phyloP scores from a whole-genome alignment of 1,140 invertebrate genomes.

The Drosophila subobscura region DNA sequence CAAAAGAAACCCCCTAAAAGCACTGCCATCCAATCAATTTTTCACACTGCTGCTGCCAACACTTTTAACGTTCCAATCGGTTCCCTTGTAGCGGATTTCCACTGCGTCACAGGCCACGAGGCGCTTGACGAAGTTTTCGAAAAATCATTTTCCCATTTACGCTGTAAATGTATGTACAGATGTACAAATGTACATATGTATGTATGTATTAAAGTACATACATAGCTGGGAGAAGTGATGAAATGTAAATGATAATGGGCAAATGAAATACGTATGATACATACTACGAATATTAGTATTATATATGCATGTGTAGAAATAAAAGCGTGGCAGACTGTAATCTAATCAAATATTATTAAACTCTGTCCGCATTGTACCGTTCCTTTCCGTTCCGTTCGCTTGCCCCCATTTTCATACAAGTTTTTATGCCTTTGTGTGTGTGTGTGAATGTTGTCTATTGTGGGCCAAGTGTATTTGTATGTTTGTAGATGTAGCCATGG shows the following conservation, averaged over 20 bases:
- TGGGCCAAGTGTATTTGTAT: conserved; percentile 74
- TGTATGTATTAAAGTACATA: background rate
- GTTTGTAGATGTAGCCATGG: conserved; percentile 29
- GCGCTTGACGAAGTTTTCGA: conserved; percentile 8
- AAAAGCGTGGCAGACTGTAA: conserved; percentile 44
- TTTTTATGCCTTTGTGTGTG: conserved; percentile 34
- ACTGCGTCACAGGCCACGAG: conserved; percentile 57
- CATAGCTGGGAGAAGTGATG: conserved; percentile 5
- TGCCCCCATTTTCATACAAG: conserved; percentile 72
- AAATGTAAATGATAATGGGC: conserved; percentile 44
- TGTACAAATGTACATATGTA: too few relatives aligned
- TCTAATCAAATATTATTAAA: conserved; percentile 80
- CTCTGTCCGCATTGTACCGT: conserved; percentile 24
- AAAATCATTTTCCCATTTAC: conserved; percentile 16
- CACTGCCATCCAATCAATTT: background rate
- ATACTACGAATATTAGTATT: background rate
- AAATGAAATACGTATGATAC: conserved; percentile 16
- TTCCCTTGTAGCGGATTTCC: conserved; percentile 37
- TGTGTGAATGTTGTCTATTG: conserved; percentile 58
- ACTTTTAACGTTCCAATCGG: conserved; percentile 15
- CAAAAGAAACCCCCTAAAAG: background rate
- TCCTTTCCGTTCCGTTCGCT: conserved; percentile 65
- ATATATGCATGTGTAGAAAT: conserved; percentile 4
- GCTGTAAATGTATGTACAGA: conserved; percentile 5
- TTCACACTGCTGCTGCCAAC: background rate